These are phyloP conservation scores for Calvadosia cruxmelitensis DNA, from an alignment of 30 jellyfish, hydroid and myxozoan species.

Conservation along the genomic window DNA sequence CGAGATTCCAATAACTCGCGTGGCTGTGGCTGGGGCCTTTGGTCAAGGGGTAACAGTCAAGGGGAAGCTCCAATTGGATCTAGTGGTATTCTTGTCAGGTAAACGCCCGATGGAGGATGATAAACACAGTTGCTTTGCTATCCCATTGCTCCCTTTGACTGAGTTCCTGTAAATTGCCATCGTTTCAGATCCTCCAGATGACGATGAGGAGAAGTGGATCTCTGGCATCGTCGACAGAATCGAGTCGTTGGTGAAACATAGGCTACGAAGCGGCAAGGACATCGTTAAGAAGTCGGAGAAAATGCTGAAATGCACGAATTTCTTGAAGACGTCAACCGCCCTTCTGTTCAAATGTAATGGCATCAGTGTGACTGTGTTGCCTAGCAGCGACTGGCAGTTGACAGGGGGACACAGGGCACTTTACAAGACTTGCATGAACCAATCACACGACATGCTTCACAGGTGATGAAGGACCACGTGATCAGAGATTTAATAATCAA, in stretches of 20 bases:
- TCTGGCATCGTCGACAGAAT: not conserved
- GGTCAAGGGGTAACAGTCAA: conserved; percentile 49
- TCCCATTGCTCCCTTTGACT: no score
- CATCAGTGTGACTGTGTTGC: conserved; percentile 8
- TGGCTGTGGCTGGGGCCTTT: conserved; percentile 56
- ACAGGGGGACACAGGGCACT: conserved; percentile 7
- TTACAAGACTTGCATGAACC: conserved; percentile 3
- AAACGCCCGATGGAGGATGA: no score
- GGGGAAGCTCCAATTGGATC: conserved; percentile 20
- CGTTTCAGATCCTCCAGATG: not conserved
- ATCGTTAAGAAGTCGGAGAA: not conserved
- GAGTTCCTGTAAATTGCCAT: no score
- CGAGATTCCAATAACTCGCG: conserved; percentile 1
- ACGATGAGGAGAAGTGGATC: not conserved
- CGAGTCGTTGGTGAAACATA: not conserved
- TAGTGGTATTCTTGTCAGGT: conserved; percentile 23
- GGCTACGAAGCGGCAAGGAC: not conserved
- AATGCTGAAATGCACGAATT: not conserved
- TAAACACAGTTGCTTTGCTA: no score
- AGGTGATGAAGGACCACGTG: not conserved
- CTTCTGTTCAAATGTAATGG: conserved; percentile 5
- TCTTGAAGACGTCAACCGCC: conserved; percentile 1
- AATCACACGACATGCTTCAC: conserved; percentile 2
- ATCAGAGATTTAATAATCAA: no score
- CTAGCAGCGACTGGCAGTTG: not conserved